Conservation (phyloP, 2,888 invertebrate genomes). For the Coleophora flavipennella region DNA sequence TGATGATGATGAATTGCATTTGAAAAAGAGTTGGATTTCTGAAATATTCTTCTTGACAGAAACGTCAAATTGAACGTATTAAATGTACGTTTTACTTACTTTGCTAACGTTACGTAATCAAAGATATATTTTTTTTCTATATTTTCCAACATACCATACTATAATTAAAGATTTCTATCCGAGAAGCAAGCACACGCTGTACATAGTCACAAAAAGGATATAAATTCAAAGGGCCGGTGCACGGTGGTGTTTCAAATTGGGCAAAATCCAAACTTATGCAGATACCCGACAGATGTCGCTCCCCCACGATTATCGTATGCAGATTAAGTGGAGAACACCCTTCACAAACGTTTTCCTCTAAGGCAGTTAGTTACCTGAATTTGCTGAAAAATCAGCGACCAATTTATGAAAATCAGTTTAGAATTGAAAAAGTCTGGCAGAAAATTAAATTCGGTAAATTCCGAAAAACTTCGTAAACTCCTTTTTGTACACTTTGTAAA, state of each 20-base stretch:
- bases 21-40: too few species aligned
- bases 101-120: too few species aligned
- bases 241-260: slow-evolving; percentile 42
- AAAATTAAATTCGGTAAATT: too few species aligned
- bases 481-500: too few species aligned
- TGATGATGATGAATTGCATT: too few species aligned
- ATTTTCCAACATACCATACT: too few species aligned
- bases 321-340: slow-evolving; percentile 52
- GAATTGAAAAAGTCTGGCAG: background rate
- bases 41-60: too few species aligned
- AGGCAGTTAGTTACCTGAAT: slow-evolving; percentile 39
- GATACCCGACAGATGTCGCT: slow-evolving; percentile 60
- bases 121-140: too few species aligned
- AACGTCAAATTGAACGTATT: too few species aligned
- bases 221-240: slow-evolving; percentile 53
- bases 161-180: too few species aligned
- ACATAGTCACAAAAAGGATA: slow-evolving; percentile 24
- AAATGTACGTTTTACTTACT: too few species aligned
- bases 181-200: slow-evolving; percentile 18
- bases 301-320: slow-evolving; percentile 60
- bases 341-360: slow-evolving; percentile 29
- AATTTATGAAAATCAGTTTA: background rate
- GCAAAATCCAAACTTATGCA: slow-evolving; percentile 62
- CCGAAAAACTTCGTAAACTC: too few species aligned
- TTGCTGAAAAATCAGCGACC: slow-evolving; percentile 12